A percentile compares a stretch with the other conserved stretches of the same genome.
Conservation (phyloP, 2,113 vertebrate genomes). For the Apus apus region DNA sequence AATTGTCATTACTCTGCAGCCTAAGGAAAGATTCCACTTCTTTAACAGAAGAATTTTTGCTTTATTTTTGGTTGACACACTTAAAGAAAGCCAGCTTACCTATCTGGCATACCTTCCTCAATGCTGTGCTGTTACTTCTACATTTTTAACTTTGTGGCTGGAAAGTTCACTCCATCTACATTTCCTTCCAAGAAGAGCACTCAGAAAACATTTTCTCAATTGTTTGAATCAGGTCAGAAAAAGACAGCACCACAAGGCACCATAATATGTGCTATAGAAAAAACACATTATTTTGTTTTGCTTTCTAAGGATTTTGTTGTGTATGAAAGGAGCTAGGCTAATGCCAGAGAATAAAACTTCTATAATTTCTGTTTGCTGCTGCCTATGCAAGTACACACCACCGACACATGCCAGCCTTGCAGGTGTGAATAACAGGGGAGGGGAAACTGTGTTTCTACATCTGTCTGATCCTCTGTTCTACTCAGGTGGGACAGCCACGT, state of each 20-base stretch:
- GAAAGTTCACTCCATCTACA: neutral
- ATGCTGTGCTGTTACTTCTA: neutral
- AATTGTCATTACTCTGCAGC: constrained; percentile 21
- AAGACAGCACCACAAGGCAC: neutral
- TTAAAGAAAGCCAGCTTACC: neutral
- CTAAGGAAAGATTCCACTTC: constrained; percentile 10
- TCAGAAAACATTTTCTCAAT: neutral
- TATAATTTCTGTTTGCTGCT: neutral
- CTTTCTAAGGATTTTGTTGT: neutral
- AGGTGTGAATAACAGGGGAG: neutral
- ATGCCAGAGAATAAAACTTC: neutral
- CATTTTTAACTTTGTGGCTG: neutral
- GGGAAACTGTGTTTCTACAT: neutral
- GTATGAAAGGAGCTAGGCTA: neutral
- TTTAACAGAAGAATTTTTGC: constrained; percentile 45
- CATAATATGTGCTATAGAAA: neutral
- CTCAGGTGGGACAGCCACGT: neutral
- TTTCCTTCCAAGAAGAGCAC: constrained; percentile 5
- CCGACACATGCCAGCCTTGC: neutral
- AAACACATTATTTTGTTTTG: neutral
- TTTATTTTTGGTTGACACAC: neutral
- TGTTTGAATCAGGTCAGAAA: neutral
- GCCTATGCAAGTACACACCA: neutral
- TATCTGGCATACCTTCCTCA: neutral
- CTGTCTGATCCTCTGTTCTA: neutral